Conservation (phyloP, 2,888 invertebrate species). For the Gibbula magus region DNA sequence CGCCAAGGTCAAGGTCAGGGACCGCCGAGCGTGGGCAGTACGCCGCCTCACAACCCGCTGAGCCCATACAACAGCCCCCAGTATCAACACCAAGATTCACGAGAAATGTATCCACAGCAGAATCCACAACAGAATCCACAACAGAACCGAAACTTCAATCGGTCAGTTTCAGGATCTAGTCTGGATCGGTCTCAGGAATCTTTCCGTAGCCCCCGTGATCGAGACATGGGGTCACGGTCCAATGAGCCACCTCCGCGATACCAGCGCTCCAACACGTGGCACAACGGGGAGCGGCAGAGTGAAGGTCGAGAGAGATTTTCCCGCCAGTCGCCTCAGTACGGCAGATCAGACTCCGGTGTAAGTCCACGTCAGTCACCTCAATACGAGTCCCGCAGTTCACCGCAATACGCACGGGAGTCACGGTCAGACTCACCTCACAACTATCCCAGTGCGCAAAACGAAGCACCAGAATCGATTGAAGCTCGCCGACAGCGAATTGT, state of each 20-base stretch:
- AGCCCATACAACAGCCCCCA: constrained; percentile 17
- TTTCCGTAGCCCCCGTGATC: constrained; percentile 6
- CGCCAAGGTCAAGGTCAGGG: constrained; percentile 46
- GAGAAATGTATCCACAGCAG: background rate
- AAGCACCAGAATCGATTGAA: constrained; percentile 32
- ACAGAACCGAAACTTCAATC: background rate
- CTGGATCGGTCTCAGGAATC: constrained; percentile 15
- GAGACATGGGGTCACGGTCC: background rate
- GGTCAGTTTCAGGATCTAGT: constrained; percentile 16
- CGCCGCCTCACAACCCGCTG: background rate
- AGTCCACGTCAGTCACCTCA: background rate
- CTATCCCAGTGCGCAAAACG: background rate
- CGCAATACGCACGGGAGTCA: constrained; percentile 16
- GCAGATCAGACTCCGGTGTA: too few relatives aligned
- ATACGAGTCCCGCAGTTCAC: constrained; percentile 12
- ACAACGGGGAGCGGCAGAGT: constrained; percentile 37
- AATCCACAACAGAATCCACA: background rate
- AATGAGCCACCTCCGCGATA: constrained; percentile 32
- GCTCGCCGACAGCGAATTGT: constrained; percentile 40
- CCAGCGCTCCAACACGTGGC: constrained; percentile 50
- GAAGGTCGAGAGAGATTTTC: constrained; percentile 14
- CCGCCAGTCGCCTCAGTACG: constrained; percentile 9
- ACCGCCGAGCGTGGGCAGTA: background rate
- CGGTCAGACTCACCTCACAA: background rate
- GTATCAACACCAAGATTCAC: background rate